Evolutionary conservation across 1,140 invertebrate genomes (phyloP), one percentile per base, ranked within the genome.

Genomic region (Habropoda laboriosa): DNA sequence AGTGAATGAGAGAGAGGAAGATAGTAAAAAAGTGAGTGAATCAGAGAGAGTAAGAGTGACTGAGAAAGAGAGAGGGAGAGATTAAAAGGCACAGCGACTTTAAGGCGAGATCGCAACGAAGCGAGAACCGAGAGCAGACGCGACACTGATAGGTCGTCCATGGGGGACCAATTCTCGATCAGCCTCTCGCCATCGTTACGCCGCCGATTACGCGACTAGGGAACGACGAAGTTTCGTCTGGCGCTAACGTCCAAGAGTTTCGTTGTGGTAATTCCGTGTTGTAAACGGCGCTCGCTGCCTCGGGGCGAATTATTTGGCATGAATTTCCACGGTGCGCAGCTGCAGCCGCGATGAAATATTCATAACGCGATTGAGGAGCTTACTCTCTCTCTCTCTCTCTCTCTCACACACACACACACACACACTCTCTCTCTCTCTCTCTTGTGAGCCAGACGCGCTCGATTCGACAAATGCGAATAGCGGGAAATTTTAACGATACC

Each of bases 281-380:
- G 68, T 80, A 61, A 60, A 51, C 66, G 45, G 40, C 66, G 60
- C 0, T 42, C n/a, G 32, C 18, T 27, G 30, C 10, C 51, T 68
- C 42, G 7, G 18, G 60, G 24, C 30, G 27, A 75, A 75, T 70
- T 58, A 70, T 77, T 57, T 49, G 75, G 53, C 66, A 60, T 49
- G 57, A 77, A 77, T 77, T 71, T 73, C 42, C 40, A 18, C 66
- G 66, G 35, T 32, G 66, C 55, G 70, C 47, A 51, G 68, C 53
- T 64, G 57, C 78, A 10, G 1, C 8, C 49, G 24, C 71, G 60
- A 75, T 63, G 78, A 74, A 79, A 77, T 77, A 77, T 77, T 77
- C 70, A 74, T 74, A 74, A 38, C 51, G 81, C 63, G 70, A 75
- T 83, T 80, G 82, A 84, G 66, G 81, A 60, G 79, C 74, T 45